A percentile compares a stretch with the other conserved stretches of the same genome.
These are phyloP conservation scores for Sigmodon hispidus DNA, from an alignment of 2,113 vertebrate species.

Conservation along the genomic window DNA sequence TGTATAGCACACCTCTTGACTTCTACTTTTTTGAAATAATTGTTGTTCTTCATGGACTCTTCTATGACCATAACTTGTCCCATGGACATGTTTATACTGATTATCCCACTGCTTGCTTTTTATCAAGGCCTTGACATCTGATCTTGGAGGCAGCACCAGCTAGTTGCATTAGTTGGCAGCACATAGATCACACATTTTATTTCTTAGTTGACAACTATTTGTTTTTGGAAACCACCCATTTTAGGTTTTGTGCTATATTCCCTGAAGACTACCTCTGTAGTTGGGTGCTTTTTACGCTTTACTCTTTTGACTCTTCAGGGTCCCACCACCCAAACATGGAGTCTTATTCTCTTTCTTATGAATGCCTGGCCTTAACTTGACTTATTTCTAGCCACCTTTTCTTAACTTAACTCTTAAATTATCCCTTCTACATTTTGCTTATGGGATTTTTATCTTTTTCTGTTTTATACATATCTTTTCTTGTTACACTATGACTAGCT, in stretches of 20 bases:
- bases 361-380: too few species aligned
- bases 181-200: neutral
- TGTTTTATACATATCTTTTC: neutral
- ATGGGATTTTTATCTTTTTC: neutral
- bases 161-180: neutral
- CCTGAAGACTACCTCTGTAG: neutral
- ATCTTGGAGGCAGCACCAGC: neutral
- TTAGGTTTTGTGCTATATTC: neutral
- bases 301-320: too few species aligned
- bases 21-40: neutral
- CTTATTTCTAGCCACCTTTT: too few species aligned
- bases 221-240: neutral
- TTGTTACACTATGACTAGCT: neutral
- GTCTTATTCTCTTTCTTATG: too few species aligned
- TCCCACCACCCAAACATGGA: too few species aligned
- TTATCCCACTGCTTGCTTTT: neutral
- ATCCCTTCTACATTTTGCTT: neutral
- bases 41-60: neutral
- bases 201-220: neutral
- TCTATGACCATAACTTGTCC: neutral
- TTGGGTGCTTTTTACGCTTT: too few species aligned
- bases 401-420: neutral
- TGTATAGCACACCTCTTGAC: neutral
- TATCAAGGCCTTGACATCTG: neutral
- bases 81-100: neutral